Evolutionary conservation across 2,113 vertebrate species (phyloP), one percentile per base, ranked within the genome.

Genomic region (Protobothrops flavoviridis): DNA sequence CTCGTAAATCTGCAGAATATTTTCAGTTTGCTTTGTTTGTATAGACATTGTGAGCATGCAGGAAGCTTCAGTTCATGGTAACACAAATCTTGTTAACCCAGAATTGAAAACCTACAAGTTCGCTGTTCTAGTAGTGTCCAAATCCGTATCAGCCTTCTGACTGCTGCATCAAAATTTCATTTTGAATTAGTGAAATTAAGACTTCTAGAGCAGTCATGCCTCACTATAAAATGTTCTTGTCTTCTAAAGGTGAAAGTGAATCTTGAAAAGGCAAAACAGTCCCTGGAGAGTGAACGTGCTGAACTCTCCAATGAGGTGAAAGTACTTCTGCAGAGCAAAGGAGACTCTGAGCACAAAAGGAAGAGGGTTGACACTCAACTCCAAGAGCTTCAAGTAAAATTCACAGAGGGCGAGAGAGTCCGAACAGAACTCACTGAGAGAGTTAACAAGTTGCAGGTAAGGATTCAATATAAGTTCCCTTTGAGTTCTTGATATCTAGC

Each of bases 201-300:
- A 12, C 1, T 5, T 13, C 45, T 50, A 33, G 85, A 26, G 33
- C 0, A 2, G 57, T n/a, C 20, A 81, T 81, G 26, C 3, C 85
- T 92, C 45, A 33, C 9, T 90, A 24, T 94, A 8, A 93, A 93
- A 0, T 2, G 74, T 87, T 91, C 86, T n/a, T 7, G 12, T 20
- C 0, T 17, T 85, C 53, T 48, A 81, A 94, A 99, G 99, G 99
- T 99, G 95, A 99, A 99, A 98, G 98, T 97, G 85, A 99, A 99
- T 24, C 98, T 99, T 93, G 99, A 99, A 94, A 99, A 99, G 95
- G 97, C 98, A 29, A 99, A 99, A 96, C 99, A 99, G 97, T 97
- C 98, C 21, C 97, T 99, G 97, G 99, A 99, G 97, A 98, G 97
- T 0, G 99, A 99, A 97, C 98, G 98, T 53, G 98, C 98, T 50